phyloP scores from a whole-genome alignment of 2,113 vertebrate species.

The Pimephales promelas region DNA sequence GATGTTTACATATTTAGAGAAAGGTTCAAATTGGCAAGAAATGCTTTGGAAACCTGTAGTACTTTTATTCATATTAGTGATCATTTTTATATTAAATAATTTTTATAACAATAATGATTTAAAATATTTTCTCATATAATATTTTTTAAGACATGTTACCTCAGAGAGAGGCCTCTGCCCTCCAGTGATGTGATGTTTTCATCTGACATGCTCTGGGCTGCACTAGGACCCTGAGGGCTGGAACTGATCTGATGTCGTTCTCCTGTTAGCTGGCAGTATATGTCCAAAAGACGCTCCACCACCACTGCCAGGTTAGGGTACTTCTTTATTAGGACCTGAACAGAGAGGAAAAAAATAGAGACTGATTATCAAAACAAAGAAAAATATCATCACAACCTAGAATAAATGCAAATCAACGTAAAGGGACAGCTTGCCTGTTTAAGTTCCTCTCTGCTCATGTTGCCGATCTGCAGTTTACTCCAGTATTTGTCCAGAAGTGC shows the following conservation, averaged over 20 bases:
- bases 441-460: constrained; percentile 87
- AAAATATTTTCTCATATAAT: neutral
- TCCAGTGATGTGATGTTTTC: constrained; percentile 78
- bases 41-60: neutral
- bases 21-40: neutral
- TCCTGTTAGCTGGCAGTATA: constrained; percentile 88
- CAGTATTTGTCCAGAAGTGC: constrained; percentile 92
- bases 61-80: neutral
- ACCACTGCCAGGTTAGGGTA: constrained; percentile 80
- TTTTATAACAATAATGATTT: neutral
- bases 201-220: constrained; percentile 65
- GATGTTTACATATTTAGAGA: neutral
- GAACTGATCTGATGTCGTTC: constrained; percentile 74
- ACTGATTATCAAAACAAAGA: neutral
- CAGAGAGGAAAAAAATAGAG: neutral
- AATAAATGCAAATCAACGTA: neutral
- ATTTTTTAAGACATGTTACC: constrained; percentile 67
- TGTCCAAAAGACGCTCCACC: constrained; percentile 85
- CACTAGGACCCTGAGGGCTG: constrained; percentile 36
- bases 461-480: constrained; percentile 88
- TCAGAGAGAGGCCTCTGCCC: constrained; percentile 88
- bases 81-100: neutral
- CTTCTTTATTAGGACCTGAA: constrained; percentile 82
- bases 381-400: neutral
- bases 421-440: constrained; percentile 79